A percentile compares a stretch with the other conserved stretches of the same genome.
These are phyloP conservation scores for Oscheius sp. DNA, from an alignment of 2,888 invertebrate genomes.

Conservation along the genomic window DNA sequence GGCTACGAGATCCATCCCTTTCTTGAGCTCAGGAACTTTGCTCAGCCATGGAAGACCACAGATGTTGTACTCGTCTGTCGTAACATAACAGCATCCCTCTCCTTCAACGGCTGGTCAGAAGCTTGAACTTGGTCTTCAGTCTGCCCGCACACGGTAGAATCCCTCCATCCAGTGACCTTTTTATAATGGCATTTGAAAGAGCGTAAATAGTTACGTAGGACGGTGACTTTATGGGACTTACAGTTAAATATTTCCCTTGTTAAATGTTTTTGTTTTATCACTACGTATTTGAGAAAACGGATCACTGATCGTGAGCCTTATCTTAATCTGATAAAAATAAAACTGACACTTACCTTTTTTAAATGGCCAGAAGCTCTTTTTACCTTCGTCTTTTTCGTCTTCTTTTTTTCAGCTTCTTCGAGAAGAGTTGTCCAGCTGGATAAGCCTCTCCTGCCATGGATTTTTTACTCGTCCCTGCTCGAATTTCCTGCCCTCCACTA, in stretches of 20 bases:
- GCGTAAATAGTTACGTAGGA: conserved; percentile 2
- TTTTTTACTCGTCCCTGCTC: background rate
- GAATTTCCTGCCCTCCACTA: background rate
- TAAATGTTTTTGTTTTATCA: conserved; percentile 5
- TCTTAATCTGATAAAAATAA: background rate
- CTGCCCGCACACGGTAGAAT: too few relatives aligned
- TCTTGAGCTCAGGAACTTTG: too few relatives aligned
- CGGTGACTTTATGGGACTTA: background rate
- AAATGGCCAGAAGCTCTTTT: background rate
- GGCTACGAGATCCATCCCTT: background rate
- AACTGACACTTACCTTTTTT: background rate
- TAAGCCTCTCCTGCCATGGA: conserved; percentile 1
- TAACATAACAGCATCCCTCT: too few relatives aligned
- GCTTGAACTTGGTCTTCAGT: background rate
- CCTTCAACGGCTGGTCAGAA: background rate
- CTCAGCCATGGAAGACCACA: too few relatives aligned
- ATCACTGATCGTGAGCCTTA: background rate
- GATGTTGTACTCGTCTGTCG: too few relatives aligned
- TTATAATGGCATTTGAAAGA: conserved; percentile 5
- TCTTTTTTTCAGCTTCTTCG: conserved; percentile 15
- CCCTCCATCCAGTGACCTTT: too few relatives aligned
- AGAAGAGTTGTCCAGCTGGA: conserved; percentile 8
- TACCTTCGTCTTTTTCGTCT: background rate
- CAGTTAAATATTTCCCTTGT: background rate
- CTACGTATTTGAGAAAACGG: conserved; percentile 1